Evolutionary conservation across 2,797 vertebrate genomes (phyloP).

Genomic region (Euthynnus affinis): DNA sequence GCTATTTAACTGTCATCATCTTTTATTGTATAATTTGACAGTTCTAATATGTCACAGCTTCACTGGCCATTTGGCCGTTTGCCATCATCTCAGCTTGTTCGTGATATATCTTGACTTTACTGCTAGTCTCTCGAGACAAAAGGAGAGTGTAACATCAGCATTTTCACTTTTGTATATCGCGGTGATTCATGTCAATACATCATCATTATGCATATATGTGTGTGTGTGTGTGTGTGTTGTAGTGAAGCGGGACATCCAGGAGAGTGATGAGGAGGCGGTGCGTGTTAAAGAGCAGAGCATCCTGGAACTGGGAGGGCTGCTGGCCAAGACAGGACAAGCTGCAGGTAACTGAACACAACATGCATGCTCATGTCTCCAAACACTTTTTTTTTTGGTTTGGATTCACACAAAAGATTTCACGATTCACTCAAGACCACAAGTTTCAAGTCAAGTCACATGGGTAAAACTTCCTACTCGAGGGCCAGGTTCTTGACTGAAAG

Average conservation of each 20-base stretch:
- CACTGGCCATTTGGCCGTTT: conserved; percentile 33
- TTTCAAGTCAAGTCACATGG: neutral
- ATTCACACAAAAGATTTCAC: neutral
- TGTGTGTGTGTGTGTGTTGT: conserved; percentile 57
- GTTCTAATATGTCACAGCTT: conserved; percentile 12
- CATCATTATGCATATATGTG: neutral
- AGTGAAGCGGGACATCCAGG: conserved; percentile 98
- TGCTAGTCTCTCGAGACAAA: neutral
- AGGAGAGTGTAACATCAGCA: neutral
- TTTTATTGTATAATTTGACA: conserved; percentile 32
- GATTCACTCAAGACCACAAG: neutral
- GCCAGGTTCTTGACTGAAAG: neutral
- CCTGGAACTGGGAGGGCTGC: conserved; percentile 93
- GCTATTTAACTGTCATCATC: neutral
- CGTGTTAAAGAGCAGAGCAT: conserved; percentile 99
- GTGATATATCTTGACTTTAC: neutral
- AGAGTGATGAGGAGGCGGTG: conserved; percentile 95
- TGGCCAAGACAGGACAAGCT: conserved; percentile 97
- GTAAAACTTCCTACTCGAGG: neutral
- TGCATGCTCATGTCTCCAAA: neutral
- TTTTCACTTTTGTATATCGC: conserved; percentile 15
- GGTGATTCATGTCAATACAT: conserved; percentile 29
- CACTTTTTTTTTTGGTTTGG: neutral
- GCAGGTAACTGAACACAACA: conserved; percentile 90
- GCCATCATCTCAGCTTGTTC: conserved; percentile 9